These are phyloP conservation scores for Trissonchulus latispiculum DNA, from an alignment of 2,888 invertebrate species.

Conservation along the genomic window DNA sequence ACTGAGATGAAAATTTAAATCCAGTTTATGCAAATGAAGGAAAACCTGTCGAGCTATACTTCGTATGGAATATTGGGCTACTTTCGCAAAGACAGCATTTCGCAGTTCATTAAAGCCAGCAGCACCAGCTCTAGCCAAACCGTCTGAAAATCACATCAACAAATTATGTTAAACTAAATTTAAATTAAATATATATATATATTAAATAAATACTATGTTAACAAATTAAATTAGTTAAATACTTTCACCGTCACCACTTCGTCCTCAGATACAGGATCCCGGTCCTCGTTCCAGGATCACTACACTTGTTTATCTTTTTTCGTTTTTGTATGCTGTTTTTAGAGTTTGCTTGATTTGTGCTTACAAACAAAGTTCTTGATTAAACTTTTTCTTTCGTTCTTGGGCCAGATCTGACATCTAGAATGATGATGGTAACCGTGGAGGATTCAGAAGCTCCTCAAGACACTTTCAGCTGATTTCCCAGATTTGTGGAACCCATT, in stretches of 20 bases:
- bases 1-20: conserved; percentile 81
- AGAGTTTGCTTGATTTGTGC: background rate
- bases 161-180: conserved; percentile 8
- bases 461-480: too few species aligned
- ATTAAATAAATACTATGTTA: background rate
- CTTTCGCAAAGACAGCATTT: conserved; percentile 93
- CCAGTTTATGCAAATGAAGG: conserved; percentile 82
- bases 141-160: conserved; percentile 58
- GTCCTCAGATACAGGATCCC: too few species aligned
- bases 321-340: background rate
- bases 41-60: conserved; percentile 89
- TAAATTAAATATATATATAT: background rate
- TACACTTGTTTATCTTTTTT: too few species aligned
- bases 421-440: too few species aligned
- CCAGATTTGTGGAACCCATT: too few species aligned
- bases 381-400: too few species aligned
- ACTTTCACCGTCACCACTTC: too few species aligned
- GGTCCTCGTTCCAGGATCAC: too few species aligned
- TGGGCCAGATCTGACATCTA: too few species aligned
- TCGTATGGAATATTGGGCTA: conserved; percentile 91
- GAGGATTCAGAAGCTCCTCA: too few species aligned
- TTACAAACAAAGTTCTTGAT: background rate
- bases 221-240: background rate
- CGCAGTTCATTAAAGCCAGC: conserved; percentile 88
- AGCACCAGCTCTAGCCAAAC: conserved; percentile 76